Percentiles rank a stretch among this genome's conserved stretches.
phyloP scores from a whole-genome alignment of 2,888 invertebrate genomes.

The Coelinius sp. region DNA sequence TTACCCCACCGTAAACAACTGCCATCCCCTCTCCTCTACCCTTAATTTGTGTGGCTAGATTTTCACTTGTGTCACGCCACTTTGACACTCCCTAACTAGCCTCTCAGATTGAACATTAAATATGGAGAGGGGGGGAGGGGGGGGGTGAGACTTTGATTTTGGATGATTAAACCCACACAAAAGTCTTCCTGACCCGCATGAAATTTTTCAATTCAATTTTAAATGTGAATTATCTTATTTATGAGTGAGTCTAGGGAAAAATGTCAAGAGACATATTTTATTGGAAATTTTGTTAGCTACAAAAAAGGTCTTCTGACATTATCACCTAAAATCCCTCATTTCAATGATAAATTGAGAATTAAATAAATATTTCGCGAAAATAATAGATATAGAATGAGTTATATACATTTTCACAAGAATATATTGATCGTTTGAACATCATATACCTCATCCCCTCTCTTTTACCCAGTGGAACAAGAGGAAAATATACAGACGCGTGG shows the following conservation, averaged over 20 bases:
- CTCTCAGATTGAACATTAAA: constrained; percentile 60
- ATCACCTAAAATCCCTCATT: too few species aligned
- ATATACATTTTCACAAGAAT: neutral
- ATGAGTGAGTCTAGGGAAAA: too few species aligned
- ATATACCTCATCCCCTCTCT: constrained; percentile 13
- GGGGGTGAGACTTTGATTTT: neutral
- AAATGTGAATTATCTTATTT: too few species aligned
- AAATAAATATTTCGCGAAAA: too few species aligned
- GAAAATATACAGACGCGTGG: constrained; percentile 21
- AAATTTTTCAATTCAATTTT: too few species aligned
- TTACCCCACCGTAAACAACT: constrained; percentile 69
- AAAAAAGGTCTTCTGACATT: too few species aligned
- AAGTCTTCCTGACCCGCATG: too few species aligned
- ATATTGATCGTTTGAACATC: constrained; percentile 18
- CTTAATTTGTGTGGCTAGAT: neutral
- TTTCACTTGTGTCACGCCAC: constrained; percentile 29
- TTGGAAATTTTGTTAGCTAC: too few species aligned
- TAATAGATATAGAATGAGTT: neutral
- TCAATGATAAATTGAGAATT: neutral
- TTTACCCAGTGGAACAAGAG: neutral
- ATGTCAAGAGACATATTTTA: too few species aligned
- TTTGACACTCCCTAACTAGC: constrained; percentile 33
- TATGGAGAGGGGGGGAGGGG: constrained; percentile 53
- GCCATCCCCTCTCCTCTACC: constrained; percentile 47
- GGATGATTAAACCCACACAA: too few species aligned